Evolutionary conservation across 2,113 vertebrate genomes (phyloP), one percentile per base, ranked within the genome.

Genomic region (Heterocephalus glaber): DNA sequence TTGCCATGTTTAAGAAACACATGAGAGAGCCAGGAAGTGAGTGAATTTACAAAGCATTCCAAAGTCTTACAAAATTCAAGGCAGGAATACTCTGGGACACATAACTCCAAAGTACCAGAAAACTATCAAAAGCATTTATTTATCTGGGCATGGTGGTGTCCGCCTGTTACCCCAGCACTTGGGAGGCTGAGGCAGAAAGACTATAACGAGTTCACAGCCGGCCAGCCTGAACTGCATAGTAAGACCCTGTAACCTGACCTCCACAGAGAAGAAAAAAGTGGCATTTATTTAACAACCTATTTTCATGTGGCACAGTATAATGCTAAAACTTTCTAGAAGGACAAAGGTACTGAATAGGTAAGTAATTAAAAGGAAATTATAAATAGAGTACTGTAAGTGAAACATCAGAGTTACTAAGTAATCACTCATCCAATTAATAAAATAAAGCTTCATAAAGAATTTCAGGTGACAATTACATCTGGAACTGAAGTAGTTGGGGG

Each of bases 61-160:
- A 52, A 68, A 85, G 60, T 52, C 49, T 84, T 61, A 49, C 22
- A 35, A 70, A 90, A 82, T 41, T 92, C n/a, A 80, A 87, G 60
- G 47, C 8, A 49, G 3, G 56, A 38, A 90, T 30, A 44, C 66
- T 72, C 54, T 28, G 82, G 5, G 2, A 93, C 12, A 88, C 16
- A 58, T 83, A 92, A 86, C 20, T 47, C 30, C 26, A 38, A 91
- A 86, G 28, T 56, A 52, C 54, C 76, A 72, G 84, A 60, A n/a
- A 90, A 14, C 9, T 85, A 91, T 7, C 30, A 89, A 47, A 95
- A 91, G 41, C 41, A 94, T 89, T 92, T 90, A 38, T 30, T 91
- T 17, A 24, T 10, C 28, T 28, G 49, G n/a, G 47, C 49, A n/a
- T 80, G 16, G 38, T 77, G 26, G 16, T 17, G 2, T n/a, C 12